phyloP scores from a whole-genome alignment of 2,113 vertebrate genomes.

The Chauna torquata region DNA sequence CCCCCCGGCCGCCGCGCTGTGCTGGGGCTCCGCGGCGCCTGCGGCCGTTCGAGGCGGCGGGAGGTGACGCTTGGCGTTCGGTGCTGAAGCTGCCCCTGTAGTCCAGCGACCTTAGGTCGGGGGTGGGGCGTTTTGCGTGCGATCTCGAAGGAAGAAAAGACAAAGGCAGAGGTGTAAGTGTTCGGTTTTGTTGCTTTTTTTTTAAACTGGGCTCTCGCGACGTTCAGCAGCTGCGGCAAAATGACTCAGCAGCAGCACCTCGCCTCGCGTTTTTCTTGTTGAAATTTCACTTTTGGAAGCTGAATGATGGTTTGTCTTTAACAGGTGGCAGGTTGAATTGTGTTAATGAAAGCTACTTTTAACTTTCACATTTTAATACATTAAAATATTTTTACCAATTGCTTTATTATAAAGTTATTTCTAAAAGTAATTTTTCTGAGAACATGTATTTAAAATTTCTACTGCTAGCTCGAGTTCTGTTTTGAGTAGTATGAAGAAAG shows the following conservation, averaged over 20 bases:
- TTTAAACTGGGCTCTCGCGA: background rate
- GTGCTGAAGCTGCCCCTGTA: too few species aligned
- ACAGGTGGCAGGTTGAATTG: background rate
- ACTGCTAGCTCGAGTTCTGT: background rate
- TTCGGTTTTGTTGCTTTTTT: background rate
- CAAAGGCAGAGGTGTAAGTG: conserved; percentile 71
- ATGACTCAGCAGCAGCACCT: background rate
- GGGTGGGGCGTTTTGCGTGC: too few species aligned
- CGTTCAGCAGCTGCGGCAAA: background rate
- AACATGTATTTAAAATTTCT: background rate
- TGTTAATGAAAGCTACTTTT: background rate
- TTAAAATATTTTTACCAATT: background rate
- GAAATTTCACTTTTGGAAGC: background rate
- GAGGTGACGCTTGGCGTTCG: too few species aligned
- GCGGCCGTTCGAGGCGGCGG: too few species aligned
- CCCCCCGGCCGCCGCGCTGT: background rate
- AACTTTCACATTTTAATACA: background rate
- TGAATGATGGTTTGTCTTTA: background rate
- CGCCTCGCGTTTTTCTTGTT: background rate
- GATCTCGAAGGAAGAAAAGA: too few species aligned
- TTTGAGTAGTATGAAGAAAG: background rate
- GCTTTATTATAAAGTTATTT: background rate
- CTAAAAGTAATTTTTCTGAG: background rate
- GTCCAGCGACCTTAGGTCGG: too few species aligned
- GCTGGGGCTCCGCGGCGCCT: too few species aligned